Evolutionary conservation across 2,113 vertebrate genomes (phyloP), one percentile per base, ranked within the genome.

Genomic region (Xenotilapia caudafasciata): DNA sequence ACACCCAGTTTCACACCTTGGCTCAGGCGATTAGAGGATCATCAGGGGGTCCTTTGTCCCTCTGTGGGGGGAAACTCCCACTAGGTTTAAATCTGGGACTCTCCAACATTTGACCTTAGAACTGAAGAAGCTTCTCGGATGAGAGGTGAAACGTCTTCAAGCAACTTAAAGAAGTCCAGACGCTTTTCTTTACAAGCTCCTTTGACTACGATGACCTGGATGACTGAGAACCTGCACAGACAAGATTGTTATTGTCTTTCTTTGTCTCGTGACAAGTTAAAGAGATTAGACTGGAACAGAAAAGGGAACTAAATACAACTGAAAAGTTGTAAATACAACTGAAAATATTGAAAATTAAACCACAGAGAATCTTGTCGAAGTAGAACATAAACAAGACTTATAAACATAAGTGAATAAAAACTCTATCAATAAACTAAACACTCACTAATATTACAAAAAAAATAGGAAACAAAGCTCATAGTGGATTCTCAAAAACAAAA

Each of bases 341-440:
- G 31, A 62, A 62, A 62, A 65, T 35, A 40, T 14, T 9, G 11
- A 23, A 23, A 42, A 70, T 13, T 40, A 40, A 70, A 70, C 5
- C 11, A 21, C n/a, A 21, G 12, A 68, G 11, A 40, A 70, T 2
- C 12, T 0, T 21, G 12, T 40, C 12, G 0, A 68, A 70, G n/a
- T 14, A 68, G 3, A 62, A 62, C 15, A 35, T 62, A 35, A 0
- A 28, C 28, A 62, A 11, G 7, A 33, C 23, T 56, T 14, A 26
- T 26, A 56, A 56, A 56, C 15, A 62, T 19, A 62, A 35, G 31
- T 65, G 9, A 62, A 65, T n/a, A 65, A 38, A 35, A 65, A 12
- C 17, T 62, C 2, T 65, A 35, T n/a, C 4, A 65, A 35, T 35
- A 35, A 65, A 35, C 60, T 35, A 65, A 38, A 65, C 17, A 38